A percentile compares a stretch with the other conserved stretches of the same genome.
Conservation (phyloP, 1,140 invertebrate genomes). For the Orchesella cincta region DNA sequence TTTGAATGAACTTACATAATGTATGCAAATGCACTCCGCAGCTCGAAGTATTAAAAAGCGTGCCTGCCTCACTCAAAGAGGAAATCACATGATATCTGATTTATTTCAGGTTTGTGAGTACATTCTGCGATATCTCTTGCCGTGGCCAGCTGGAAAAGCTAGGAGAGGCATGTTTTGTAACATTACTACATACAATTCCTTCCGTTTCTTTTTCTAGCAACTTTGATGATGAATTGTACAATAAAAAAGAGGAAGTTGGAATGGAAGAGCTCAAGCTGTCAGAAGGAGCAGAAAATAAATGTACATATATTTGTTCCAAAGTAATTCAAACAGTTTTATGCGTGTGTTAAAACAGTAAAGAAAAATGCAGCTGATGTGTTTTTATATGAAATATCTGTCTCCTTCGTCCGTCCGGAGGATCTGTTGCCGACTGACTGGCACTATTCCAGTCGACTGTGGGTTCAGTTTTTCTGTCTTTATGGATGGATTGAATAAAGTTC, state of each 20-base stretch:
- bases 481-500: too few species aligned
- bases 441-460: too few species aligned
- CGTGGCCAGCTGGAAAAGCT: conserved; percentile 15
- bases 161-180: background rate
- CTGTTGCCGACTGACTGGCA: background rate
- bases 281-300: conserved; percentile 20
- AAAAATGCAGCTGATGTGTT: background rate
- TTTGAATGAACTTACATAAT: too few species aligned
- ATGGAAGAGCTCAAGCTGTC: conserved; percentile 19
- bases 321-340: conserved; percentile 19
- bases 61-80: background rate
- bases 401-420: background rate
- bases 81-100: background rate
- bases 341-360: conserved; percentile 14
- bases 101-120: background rate
- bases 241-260: conserved; percentile 21
- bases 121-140: background rate
- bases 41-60: too few species aligned
- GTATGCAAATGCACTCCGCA: too few species aligned
- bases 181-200: background rate
- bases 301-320: conserved; percentile 13
- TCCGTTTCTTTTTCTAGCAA: background rate
- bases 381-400: conserved; percentile 13
- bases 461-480: too few species aligned
- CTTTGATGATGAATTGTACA: background rate